These are phyloP conservation scores for Misgurnus mizolepis DNA, from an alignment of 2,113 vertebrate genomes.

Conservation along the genomic window DNA sequence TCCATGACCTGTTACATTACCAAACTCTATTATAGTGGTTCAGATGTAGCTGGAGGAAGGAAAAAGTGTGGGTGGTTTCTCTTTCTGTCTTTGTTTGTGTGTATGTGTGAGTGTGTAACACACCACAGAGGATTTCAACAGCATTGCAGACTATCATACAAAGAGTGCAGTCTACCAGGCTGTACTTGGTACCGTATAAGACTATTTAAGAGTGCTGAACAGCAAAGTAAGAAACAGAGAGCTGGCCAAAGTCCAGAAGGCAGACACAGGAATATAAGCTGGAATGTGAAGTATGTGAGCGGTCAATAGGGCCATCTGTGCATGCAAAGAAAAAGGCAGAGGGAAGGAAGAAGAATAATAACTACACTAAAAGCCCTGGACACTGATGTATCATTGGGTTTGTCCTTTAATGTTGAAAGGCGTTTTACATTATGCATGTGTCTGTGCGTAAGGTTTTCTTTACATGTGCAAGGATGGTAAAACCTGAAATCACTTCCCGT, in stretches of 20 bases:
- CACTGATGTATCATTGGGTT: neutral
- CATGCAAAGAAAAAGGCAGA: conserved; percentile 24
- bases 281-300: conserved; percentile 78
- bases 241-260: conserved; percentile 69
- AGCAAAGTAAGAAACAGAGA: conserved; percentile 38
- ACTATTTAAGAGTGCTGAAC: conserved; percentile 53
- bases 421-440: neutral
- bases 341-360: too few relatives aligned
- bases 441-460: neutral
- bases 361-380: neutral
- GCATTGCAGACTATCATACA: neutral
- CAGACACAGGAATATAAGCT: conserved; percentile 72
- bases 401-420: neutral
- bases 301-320: conserved; percentile 65
- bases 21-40: conserved; percentile 6
- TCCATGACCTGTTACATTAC: neutral
- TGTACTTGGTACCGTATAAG: neutral
- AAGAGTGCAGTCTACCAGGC: conserved; percentile 22
- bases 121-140: neutral
- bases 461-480: neutral
- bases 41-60: neutral
- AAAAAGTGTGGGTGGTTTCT: conserved; percentile 30
- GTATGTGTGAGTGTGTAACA: neutral
- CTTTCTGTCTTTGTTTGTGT: conserved; percentile 14
- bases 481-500: too few relatives aligned